Evolutionary conservation across 1,140 invertebrate genomes (phyloP).

Genomic region (Brachionus rotundiformis): DNA sequence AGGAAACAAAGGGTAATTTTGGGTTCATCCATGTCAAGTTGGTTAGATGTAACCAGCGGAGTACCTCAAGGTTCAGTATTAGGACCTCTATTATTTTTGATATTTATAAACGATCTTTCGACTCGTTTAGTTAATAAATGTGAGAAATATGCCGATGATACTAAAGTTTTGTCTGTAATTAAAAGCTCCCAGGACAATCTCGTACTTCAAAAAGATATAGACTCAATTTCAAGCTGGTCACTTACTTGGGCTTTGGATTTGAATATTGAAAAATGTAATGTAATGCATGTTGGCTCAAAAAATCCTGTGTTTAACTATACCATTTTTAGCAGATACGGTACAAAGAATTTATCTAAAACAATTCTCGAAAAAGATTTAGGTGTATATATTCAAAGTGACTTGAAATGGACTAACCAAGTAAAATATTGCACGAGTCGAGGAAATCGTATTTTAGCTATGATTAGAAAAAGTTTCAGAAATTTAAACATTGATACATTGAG

Average conservation of each 20-base stretch:
- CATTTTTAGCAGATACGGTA: too few relatives aligned
- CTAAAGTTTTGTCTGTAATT: constrained; percentile 11
- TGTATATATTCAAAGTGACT: too few relatives aligned
- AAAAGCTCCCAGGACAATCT: neutral
- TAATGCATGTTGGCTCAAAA: neutral
- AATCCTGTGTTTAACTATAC: too few relatives aligned
- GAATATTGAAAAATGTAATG: neutral
- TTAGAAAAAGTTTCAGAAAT: too few relatives aligned
- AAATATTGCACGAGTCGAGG: too few relatives aligned
- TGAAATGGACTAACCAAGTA: too few relatives aligned
- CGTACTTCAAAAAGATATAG: neutral
- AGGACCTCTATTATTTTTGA: constrained; percentile 54
- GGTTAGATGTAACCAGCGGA: constrained; percentile 51
- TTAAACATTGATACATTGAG: too few relatives aligned
- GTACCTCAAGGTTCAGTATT: constrained; percentile 54
- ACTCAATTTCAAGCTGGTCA: neutral
- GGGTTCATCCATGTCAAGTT: constrained; percentile 49
- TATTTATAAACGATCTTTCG: constrained; percentile 54
- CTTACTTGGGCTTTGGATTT: neutral
- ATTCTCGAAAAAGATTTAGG: too few relatives aligned
- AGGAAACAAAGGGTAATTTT: constrained; percentile 52
- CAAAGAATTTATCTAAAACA: too few relatives aligned
- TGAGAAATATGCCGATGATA: constrained; percentile 16
- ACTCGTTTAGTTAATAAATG: neutral
- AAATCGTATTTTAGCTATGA: too few relatives aligned